These are phyloP conservation scores for Hedya salicella DNA, from an alignment of 2,888 invertebrate genomes.

Conservation along the genomic window DNA sequence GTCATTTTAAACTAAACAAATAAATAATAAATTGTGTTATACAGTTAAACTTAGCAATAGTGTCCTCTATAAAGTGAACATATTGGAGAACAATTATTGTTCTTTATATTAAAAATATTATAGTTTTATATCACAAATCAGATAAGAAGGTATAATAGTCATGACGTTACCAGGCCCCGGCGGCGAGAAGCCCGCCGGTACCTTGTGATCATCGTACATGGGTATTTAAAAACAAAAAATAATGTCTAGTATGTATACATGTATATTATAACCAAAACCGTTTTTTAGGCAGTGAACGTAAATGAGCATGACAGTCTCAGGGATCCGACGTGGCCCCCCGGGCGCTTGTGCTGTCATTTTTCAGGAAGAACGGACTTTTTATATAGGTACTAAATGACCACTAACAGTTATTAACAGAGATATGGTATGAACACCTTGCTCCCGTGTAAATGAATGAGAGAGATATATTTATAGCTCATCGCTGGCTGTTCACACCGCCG, in stretches of 20 bases:
- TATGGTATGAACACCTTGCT: no score
- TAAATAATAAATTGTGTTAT: conserved; percentile 62
- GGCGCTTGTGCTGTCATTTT: no score
- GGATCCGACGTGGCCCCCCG: no score
- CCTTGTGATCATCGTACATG: conserved; percentile 28
- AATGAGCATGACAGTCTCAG: conserved; percentile 20
- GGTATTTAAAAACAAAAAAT: conserved; percentile 48
- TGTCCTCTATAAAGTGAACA: conserved; percentile 47
- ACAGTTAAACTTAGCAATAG: conserved; percentile 48
- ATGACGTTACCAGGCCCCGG: conserved; percentile 58
- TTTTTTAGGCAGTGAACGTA: conserved; percentile 50
- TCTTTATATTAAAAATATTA: conserved; percentile 54
- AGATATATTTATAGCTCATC: no score
- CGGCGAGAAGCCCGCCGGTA: conserved; percentile 56
- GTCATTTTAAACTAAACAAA: conserved; percentile 58
- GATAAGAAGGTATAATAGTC: conserved; percentile 47
- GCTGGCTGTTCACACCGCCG: no score
- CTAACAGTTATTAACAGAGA: neutral
- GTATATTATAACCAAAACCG: conserved; percentile 70
- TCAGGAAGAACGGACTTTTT: no score
- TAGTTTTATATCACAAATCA: conserved; percentile 58
- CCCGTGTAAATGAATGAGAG: no score
- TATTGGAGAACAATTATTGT: conserved; percentile 53
- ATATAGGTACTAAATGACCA: no score
- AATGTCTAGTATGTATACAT: conserved; percentile 56